A percentile compares a stretch with the other conserved stretches of the same genome.
Evolutionary conservation across 2,113 vertebrate species (phyloP).

Genomic region (Calyptomena viridis): DNA sequence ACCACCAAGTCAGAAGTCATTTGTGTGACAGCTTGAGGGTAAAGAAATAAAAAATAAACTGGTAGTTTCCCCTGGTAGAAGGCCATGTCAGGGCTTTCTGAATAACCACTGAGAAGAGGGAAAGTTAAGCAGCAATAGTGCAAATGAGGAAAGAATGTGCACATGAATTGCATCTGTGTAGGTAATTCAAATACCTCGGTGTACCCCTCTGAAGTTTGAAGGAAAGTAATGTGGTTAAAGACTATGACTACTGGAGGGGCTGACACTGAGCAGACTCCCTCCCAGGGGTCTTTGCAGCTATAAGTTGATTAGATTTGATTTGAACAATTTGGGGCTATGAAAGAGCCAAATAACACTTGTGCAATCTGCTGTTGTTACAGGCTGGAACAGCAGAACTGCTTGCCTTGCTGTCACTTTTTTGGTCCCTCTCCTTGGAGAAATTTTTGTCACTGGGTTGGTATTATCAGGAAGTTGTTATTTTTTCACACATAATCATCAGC

Average conservation of each 20-base stretch:
- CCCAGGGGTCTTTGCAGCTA: not conserved
- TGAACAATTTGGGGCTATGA: not conserved
- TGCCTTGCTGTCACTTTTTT: not conserved
- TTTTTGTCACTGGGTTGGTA: not conserved
- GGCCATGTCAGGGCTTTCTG: not conserved
- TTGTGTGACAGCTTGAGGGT: not conserved
- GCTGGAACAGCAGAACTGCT: not conserved
- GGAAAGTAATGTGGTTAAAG: not conserved
- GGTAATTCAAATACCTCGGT: not conserved
- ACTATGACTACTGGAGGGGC: not conserved
- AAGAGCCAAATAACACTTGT: not conserved
- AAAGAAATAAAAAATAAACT: constrained; percentile 12
- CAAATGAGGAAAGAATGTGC: not conserved
- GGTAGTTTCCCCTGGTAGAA: not conserved
- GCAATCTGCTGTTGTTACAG: not conserved
- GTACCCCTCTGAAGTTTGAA: not conserved
- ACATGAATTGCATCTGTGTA: not conserved
- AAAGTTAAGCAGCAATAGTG: not conserved
- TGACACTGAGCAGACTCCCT: not conserved
- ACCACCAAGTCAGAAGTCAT: not conserved
- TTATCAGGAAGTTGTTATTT: constrained; percentile 32
- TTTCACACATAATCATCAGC: constrained; percentile 11
- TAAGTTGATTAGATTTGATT: not conserved
- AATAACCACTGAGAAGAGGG: not conserved
- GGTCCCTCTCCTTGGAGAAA: not conserved